Conservation (phyloP, 2,113 vertebrate species). For the Herpetotheres cachinnans region DNA sequence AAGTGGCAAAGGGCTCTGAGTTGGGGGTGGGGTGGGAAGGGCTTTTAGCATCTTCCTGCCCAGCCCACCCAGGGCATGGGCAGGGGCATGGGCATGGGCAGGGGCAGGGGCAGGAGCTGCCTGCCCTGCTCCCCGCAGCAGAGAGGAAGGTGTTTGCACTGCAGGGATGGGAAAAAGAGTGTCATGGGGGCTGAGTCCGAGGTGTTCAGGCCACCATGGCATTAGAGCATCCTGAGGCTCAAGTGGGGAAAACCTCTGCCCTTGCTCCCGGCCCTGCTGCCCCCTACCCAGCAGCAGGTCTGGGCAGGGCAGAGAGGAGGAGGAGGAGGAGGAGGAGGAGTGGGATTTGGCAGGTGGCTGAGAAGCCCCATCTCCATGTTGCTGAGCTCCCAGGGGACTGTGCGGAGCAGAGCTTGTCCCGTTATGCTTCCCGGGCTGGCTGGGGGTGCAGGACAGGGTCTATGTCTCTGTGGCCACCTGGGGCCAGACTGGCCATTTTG, state of each 20-base stretch:
- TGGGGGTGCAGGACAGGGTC: background rate
- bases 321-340: background rate
- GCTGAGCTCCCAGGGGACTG: background rate
- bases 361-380: background rate
- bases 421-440: background rate
- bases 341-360: background rate
- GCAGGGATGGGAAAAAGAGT: background rate
- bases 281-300: background rate
- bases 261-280: accelerated
- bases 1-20: background rate
- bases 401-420: background rate
- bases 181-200: accelerated
- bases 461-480: background rate
- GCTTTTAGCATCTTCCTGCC: background rate
- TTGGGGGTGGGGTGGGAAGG: background rate
- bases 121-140: background rate
- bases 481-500: background rate
- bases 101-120: background rate
- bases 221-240: background rate
- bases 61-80: background rate
- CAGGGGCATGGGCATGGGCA: background rate
- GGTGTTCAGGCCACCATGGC: background rate
- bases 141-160: background rate
- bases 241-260: background rate
- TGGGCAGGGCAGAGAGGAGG: background rate